Evolutionary conservation across 1,140 invertebrate species (phyloP), one percentile per base, ranked within the genome.

Genomic region (Paralvinella palmiformis): DNA sequence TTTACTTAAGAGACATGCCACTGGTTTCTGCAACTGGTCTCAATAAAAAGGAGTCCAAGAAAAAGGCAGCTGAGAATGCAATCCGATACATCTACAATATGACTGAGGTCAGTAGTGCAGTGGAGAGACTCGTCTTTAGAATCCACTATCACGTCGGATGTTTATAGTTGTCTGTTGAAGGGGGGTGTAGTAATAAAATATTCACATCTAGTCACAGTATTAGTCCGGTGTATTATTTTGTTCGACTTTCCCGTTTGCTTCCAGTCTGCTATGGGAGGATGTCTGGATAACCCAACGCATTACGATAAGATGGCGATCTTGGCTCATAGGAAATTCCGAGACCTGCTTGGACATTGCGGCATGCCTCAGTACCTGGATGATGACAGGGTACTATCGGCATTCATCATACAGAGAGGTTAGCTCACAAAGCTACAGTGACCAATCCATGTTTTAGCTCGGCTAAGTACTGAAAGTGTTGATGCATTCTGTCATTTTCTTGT

Each of bases 401-500:
- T 75, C 55, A 41, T 75, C 24, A 61, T 75, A 7, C 73, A 72
- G 62, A 66, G 64, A 55, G 63, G 71, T 72, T 60, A 31, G 27
- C 53, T 22, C 24, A 56, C 53, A 2, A 56, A 56, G 24, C 53
- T 5, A 27, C 4, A 27, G 17, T 27, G n/a, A 3, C 15, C 10
- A 6, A n/a, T 5, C 24, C 53, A 24, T 29, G 4, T 4, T 29
- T 6, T 27, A 10, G n/a, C 29, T 32, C 17, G 15, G 33, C 15
- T 29, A 3, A 56, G 6, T 1, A 24, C 33, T 53, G 10, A 53
- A 53, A n/a, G 10, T 10, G 48, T n/a, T n/a, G n/a, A n/a, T n/a
- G n/a, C n/a, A n/a, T n/a, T n/a, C n/a, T n/a, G n/a, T n/a, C n/a
- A n/a, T n/a, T n/a, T n/a, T n/a, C n/a, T n/a, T n/a, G n/a, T n/a